phyloP scores from a whole-genome alignment of 2,888 invertebrate genomes.

The Isoperla grammatica region DNA sequence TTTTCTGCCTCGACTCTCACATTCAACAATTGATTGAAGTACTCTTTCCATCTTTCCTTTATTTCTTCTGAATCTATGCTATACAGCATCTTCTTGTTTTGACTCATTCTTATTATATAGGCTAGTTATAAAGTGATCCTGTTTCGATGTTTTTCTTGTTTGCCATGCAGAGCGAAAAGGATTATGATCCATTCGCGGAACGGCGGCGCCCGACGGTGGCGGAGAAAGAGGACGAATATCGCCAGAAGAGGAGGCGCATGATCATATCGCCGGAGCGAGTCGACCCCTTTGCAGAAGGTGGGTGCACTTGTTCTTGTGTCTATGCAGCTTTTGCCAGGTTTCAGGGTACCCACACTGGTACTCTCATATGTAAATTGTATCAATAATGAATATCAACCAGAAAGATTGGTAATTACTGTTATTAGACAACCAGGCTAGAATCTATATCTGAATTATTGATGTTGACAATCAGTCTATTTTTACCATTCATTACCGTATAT shows the following conservation, averaged over 20 bases:
- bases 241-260: constrained; percentile 79
- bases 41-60: too few relatives aligned
- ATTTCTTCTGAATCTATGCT: too few relatives aligned
- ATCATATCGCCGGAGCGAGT: constrained; percentile 94
- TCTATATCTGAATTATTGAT: too few relatives aligned
- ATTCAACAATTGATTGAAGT: too few relatives aligned
- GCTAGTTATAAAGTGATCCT: background rate
- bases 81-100: too few relatives aligned
- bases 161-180: constrained; percentile 69
- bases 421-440: too few relatives aligned
- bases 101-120: background rate
- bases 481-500: too few relatives aligned
- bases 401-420: too few relatives aligned
- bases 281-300: constrained; percentile 98
- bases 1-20: too few relatives aligned
- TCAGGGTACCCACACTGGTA: background rate
- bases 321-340: background rate
- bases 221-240: constrained; percentile 96
- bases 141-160: background rate
- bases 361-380: background rate
- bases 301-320: constrained; percentile 39
- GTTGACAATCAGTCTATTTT: too few relatives aligned
- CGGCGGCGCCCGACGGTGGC: constrained; percentile 87
- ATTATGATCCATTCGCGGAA: constrained; percentile 92
- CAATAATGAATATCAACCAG: too few relatives aligned